Base-by-base conservation (phyloP, 2,888 invertebrate genomes). In the Dolomedes plantarius region DNA sequence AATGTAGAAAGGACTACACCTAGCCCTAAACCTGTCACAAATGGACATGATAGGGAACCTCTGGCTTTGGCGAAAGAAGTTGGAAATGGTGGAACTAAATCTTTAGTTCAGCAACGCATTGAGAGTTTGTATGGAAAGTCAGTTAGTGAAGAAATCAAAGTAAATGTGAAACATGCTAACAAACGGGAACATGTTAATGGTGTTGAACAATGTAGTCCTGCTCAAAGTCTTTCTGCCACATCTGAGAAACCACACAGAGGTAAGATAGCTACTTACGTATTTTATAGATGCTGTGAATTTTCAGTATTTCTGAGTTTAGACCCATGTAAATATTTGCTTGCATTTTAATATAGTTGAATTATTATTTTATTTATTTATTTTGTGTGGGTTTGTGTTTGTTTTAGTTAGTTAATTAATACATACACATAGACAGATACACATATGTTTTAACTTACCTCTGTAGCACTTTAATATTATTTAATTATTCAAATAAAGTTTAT, bases 81-180 rank as follows among this genome's bases (percentile, higher is more conserved):
- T 27, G 75, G 86, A 2, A 71, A 32, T 50, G 74, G 73, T 62
- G 86, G 71, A 9, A 74, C 88, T 62, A 93, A 93, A 88, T 93
- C 96, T 69, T 96, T 97, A 90, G 96, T 97, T 64, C 95, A 97
- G 90, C 96, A 97, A 90, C 93, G 96, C 65, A 96, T 97, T 0
- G 97, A 97, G 90, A 93, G 97, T 74, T 92, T 97, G 1, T 97
- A 97, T 90, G 97, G 97, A 0, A 96, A 85, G 68, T 74, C 81
- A 32, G 87, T 76, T 19, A 76, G 85, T 23, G 85, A 87, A 64
- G 87, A 81, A 56, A 79, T 88, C 78, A 88, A 86, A 74, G 65
- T 88, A 36, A 56, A 56, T 56, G 23, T 56, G 7, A 56, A 56
- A 56, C 56, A 19, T 36, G 23, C 39, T 6, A 32, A 36, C n/a